These are phyloP conservation scores for Pipa parva DNA, from an alignment of 2,113 vertebrate species.

Conservation along the genomic window DNA sequence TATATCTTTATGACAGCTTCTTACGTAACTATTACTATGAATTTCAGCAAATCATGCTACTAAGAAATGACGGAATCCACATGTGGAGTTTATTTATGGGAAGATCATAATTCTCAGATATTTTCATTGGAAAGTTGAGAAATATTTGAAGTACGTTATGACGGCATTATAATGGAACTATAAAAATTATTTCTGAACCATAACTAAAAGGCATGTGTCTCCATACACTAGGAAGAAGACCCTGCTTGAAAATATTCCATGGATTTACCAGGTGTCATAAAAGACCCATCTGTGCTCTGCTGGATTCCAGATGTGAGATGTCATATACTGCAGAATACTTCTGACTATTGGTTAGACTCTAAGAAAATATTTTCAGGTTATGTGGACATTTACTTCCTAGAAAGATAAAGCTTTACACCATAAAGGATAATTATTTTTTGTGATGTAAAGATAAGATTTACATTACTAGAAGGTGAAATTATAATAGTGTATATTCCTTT, in stretches of 20 bases:
- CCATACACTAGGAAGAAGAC: neutral
- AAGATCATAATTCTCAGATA: neutral
- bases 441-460: too few relatives aligned
- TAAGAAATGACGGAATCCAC: too few relatives aligned
- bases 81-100: neutral
- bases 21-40: too few relatives aligned
- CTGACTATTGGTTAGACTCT: neutral
- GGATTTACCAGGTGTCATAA: neutral
- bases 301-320: conserved; percentile 3
- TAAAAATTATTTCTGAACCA: neutral
- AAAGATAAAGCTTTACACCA: too few relatives aligned
- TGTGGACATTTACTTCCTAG: neutral
- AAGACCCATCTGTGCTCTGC: neutral
- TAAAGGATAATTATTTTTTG: too few relatives aligned
- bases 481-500: too few relatives aligned
- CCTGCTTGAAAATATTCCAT: neutral
- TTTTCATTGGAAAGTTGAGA: neutral
- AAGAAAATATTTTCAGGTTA: conserved; percentile 2
- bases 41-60: too few relatives aligned
- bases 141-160: neutral
- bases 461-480: too few relatives aligned
- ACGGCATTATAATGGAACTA: neutral
- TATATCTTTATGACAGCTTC: too few relatives aligned
- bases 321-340: neutral
- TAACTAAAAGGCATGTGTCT: neutral